phyloP scores from a whole-genome alignment of 92 coral and sea anemone genomes.

The Scolanthus callimorphus region DNA sequence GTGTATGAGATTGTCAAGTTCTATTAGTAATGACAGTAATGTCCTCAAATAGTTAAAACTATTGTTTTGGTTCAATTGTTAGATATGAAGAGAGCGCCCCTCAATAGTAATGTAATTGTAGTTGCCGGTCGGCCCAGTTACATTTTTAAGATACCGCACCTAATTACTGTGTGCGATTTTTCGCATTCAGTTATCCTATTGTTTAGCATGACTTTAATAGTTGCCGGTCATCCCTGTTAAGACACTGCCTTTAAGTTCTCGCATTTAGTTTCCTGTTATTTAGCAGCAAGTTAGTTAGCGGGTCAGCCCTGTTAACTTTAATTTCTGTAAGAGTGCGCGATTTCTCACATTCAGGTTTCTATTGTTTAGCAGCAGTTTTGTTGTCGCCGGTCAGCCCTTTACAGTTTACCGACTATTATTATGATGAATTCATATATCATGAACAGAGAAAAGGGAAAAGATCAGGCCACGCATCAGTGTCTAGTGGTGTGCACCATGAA shows the following conservation, averaged over 20 bases:
- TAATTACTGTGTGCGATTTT: too few species aligned
- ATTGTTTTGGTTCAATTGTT: too few species aligned
- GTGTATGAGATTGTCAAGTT: too few species aligned
- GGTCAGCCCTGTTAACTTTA: not conserved
- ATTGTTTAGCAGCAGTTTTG: not conserved
- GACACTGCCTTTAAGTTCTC: not conserved
- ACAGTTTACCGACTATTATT: too few species aligned
- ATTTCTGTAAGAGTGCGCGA: not conserved
- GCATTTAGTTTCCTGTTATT: not conserved
- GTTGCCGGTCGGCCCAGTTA: too few species aligned
- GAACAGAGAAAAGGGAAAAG: not conserved
- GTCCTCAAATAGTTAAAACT: too few species aligned
- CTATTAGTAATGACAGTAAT: too few species aligned
- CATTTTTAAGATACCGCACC: too few species aligned
- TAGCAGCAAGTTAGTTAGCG: not conserved
- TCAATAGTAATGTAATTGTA: too few species aligned
- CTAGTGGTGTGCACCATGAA: conserved; percentile 4
- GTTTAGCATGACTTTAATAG: not conserved
- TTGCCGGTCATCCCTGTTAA: not conserved
- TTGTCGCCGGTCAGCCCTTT: too few species aligned
- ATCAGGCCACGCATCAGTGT: not conserved
- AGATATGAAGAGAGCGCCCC: too few species aligned
- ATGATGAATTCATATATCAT: not conserved
- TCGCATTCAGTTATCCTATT: not conserved
- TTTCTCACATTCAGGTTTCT: not conserved